Conservation (phyloP, 2,113 vertebrate species). For the Miniopterus natalensis region DNA sequence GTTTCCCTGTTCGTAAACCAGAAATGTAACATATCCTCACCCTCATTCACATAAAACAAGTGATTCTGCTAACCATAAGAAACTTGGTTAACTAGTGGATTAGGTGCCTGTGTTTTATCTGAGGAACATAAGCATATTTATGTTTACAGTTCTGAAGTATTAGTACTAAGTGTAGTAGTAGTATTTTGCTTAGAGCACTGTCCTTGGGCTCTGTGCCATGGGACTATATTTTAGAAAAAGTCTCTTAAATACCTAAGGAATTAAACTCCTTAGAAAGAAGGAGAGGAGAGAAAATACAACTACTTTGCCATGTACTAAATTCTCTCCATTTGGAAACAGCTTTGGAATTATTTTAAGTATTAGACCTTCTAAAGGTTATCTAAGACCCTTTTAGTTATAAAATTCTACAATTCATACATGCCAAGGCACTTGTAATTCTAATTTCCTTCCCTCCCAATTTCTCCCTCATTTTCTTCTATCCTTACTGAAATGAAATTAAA, state of each 20-base stretch:
- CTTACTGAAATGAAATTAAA: constrained; percentile 1
- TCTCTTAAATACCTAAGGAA: not conserved
- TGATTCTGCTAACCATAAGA: not conserved
- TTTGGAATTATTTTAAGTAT: not conserved
- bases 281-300: not conserved
- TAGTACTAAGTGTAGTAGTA: not conserved
- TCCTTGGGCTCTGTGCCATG: not conserved
- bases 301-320: not conserved
- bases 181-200: not conserved
- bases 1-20: not conserved
- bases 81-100: not conserved
- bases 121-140: not conserved
- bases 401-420: not conserved
- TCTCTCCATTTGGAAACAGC: not conserved
- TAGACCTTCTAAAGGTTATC: not conserved
- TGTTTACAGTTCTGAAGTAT: not conserved
- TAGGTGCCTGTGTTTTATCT: not conserved
- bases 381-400: not conserved
- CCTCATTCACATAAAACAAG: not conserved
- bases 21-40: not conserved
- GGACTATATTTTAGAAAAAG: not conserved
- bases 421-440: not conserved
- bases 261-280: not conserved
- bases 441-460: not conserved
- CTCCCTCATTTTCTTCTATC: not conserved